Evolutionary conservation across 2,797 vertebrate genomes (phyloP).

Genomic region (Pangasius macronema): DNA sequence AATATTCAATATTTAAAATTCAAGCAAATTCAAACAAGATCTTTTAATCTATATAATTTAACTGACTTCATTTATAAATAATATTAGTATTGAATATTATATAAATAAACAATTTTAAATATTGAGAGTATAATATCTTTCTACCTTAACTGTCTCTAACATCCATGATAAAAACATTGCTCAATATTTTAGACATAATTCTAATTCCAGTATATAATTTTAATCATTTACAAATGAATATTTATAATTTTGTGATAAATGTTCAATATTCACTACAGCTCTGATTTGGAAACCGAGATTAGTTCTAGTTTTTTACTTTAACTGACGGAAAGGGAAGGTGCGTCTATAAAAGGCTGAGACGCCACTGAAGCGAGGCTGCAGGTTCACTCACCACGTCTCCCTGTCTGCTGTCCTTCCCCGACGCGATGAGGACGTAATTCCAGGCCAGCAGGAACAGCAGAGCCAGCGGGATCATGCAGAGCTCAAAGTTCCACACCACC

Average conservation of each 20-base stretch:
- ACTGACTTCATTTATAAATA: background rate
- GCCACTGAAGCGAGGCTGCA: constrained; percentile 41
- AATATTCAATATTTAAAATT: background rate
- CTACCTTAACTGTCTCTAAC: background rate
- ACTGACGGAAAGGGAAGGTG: background rate
- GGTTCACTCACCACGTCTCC: constrained; percentile 83
- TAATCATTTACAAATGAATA: background rate
- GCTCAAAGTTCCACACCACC: constrained; percentile 98
- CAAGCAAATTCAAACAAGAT: background rate
- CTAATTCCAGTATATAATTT: background rate
- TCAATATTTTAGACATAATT: background rate
- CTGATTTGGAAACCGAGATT: no score
- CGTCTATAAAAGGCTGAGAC: constrained; percentile 36
- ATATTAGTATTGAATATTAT: background rate
- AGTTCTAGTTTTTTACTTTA: background rate
- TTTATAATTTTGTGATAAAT: background rate
- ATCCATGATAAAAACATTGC: background rate
- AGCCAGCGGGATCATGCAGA: constrained; percentile 94
- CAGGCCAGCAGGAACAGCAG: constrained; percentile 88
- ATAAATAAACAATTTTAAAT: no score
- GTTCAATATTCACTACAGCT: background rate
- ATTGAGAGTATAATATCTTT: background rate
- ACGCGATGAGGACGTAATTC: constrained; percentile 93
- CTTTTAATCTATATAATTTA: background rate
- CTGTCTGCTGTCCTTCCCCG: constrained; percentile 92